A percentile compares a stretch with the other conserved stretches of the same genome.
Conservation (phyloP, 2,888 invertebrate species). For the Eristalinus sepulchralis region DNA sequence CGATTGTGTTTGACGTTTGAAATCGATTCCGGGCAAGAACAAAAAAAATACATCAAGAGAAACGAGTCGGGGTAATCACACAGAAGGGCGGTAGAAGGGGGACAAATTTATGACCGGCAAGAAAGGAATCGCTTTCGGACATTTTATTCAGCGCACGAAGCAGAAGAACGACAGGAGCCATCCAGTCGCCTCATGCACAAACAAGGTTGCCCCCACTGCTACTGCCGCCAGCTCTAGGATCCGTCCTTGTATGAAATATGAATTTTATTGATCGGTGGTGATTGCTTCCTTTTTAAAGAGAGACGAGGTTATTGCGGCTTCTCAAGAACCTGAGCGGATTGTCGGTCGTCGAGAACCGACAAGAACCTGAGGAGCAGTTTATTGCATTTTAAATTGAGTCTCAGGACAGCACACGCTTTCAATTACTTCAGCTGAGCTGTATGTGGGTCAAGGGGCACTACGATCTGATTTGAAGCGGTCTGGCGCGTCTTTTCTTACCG, state of each 20-base stretch:
- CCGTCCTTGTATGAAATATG: constrained; percentile 55
- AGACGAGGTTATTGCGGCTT: constrained; percentile 19
- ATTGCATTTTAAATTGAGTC: constrained; percentile 46
- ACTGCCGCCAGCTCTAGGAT: background rate
- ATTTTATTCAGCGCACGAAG: constrained; percentile 61
- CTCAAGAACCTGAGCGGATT: constrained; percentile 12
- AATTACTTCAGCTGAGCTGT: constrained; percentile 34
- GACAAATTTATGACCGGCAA: constrained; percentile 58
- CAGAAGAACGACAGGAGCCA: constrained; percentile 24
- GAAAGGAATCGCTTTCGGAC: constrained; percentile 49
- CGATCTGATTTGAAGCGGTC: background rate
- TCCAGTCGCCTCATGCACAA: background rate
- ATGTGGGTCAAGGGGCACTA: constrained; percentile 37
- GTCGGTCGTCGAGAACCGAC: constrained; percentile 15
- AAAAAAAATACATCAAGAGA: background rate
- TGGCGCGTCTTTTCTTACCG: background rate
- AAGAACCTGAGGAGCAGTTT: constrained; percentile 47
- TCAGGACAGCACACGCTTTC: constrained; percentile 38
- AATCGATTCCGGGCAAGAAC: constrained; percentile 35
- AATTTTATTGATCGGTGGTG: constrained; percentile 58
- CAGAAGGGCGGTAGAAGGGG: constrained; percentile 3
- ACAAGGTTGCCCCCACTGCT: constrained; percentile 8
- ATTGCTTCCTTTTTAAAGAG: constrained; percentile 3
- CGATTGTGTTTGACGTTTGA: constrained; percentile 50
- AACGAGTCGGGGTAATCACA: constrained; percentile 22